Conservation (phyloP, 1,140 invertebrate genomes). For the Diabrotica virgifera region DNA sequence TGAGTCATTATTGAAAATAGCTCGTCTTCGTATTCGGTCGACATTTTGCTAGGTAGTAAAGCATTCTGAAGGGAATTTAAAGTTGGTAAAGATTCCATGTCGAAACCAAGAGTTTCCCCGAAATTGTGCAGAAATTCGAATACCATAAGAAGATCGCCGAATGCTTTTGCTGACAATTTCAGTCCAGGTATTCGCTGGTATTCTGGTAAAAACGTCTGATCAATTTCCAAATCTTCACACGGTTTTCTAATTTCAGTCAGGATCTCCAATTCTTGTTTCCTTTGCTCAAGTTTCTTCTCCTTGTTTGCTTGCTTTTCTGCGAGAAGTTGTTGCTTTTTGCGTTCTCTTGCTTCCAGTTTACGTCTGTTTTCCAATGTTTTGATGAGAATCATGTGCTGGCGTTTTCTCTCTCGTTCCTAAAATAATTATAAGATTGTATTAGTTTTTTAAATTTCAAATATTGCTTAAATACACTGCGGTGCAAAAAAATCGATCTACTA, state of each 20-base stretch:
- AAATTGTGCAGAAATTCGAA: slow-evolving; percentile 96
- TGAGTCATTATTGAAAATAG: slow-evolving; percentile 85
- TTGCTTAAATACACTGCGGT: background rate
- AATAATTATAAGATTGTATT: background rate
- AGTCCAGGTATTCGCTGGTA: slow-evolving; percentile 77
- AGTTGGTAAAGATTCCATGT: slow-evolving; percentile 83
- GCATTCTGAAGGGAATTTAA: slow-evolving; percentile 84
- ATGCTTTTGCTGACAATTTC: slow-evolving; percentile 79
- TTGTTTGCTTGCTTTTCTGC: slow-evolving; percentile 74
- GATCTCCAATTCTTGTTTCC: slow-evolving; percentile 80
- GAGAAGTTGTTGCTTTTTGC: slow-evolving; percentile 74
- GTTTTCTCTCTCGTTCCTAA: slow-evolving; percentile 84
- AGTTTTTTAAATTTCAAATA: background rate
- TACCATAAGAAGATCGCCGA: slow-evolving; percentile 89
- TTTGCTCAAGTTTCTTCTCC: slow-evolving; percentile 80
- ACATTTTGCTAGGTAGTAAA: slow-evolving; percentile 71
- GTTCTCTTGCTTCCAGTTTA: slow-evolving; percentile 84
- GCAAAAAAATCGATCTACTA: no score
- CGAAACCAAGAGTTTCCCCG: slow-evolving; percentile 88
- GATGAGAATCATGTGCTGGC: slow-evolving; percentile 86
- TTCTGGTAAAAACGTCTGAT: slow-evolving; percentile 71
- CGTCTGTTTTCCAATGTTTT: slow-evolving; percentile 82
- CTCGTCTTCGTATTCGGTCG: slow-evolving; percentile 78
- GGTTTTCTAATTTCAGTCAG: slow-evolving; percentile 80
- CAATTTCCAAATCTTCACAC: slow-evolving; percentile 79